Percentiles rank a stretch among this genome's conserved stretches.
phyloP scores from a whole-genome alignment of 2,113 vertebrate genomes.

The Psilopogon haemacephalus region DNA sequence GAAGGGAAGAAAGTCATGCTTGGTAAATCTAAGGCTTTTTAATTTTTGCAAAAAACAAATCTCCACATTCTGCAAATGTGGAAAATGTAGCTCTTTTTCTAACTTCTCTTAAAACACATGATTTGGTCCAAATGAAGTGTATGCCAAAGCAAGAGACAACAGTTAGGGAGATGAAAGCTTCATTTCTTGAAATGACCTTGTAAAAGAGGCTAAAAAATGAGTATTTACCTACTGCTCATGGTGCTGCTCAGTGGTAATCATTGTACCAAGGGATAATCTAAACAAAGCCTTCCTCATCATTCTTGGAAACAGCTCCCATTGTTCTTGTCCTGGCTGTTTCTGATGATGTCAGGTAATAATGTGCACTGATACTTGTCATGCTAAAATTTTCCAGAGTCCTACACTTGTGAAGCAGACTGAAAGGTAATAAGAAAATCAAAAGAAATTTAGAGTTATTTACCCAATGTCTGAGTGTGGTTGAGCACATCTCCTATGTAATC shows the following conservation, averaged over 20 bases:
- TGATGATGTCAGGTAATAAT: neutral
- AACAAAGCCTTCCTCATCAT: conserved; percentile 36
- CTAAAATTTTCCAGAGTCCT: neutral
- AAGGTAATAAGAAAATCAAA: neutral
- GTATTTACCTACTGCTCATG: neutral
- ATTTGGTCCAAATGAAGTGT: neutral
- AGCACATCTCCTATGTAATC: neutral
- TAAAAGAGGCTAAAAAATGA: neutral
- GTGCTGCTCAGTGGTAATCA: neutral
- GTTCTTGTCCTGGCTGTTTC: conserved; percentile 19
- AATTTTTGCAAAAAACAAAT: neutral
- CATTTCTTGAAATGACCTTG: neutral
- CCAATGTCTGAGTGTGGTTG: neutral
- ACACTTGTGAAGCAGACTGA: neutral
- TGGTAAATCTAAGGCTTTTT: neutral
- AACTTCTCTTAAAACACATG: neutral
- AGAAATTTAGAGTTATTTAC: neutral
- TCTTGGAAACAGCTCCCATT: conserved; percentile 27
- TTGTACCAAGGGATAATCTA: neutral
- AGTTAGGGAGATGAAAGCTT: neutral
- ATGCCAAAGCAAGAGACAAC: neutral
- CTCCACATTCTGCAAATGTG: too few species aligned
- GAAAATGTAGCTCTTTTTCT: neutral
- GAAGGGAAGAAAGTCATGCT: neutral
- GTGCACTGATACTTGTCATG: neutral